Conservation (phyloP, 2,113 vertebrate species). For the Anseranas semipalmata region DNA sequence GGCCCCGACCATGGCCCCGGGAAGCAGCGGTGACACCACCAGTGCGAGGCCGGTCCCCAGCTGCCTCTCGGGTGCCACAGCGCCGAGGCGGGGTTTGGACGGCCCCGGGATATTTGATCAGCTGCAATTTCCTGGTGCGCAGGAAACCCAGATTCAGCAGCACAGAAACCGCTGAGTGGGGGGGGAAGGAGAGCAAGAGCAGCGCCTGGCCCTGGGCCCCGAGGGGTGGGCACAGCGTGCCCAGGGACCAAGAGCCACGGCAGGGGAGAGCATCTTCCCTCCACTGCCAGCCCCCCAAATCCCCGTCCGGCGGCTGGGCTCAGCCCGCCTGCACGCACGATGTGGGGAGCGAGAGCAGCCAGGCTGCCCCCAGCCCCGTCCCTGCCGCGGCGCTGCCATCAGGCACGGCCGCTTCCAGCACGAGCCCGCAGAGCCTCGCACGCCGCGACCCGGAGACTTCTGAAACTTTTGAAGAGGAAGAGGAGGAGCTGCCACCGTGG, state of each 20-base stretch:
- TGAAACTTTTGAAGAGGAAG: background rate
- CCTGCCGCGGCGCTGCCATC: too few relatives aligned
- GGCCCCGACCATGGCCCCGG: background rate
- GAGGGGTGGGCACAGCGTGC: background rate
- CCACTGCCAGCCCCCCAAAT: background rate
- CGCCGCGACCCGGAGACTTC: background rate
- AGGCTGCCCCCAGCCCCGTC: background rate
- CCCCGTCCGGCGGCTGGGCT: rapidly evolving
- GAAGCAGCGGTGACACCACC: background rate
- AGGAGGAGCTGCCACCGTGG: background rate
- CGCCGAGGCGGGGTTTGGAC: background rate
- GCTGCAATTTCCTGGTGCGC: rapidly evolving
- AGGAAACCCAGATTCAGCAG: background rate
- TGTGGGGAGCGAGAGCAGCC: background rate
- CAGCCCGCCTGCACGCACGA: rapidly evolving
- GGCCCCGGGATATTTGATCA: background rate
- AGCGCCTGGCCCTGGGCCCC: background rate
- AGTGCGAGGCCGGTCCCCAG: background rate
- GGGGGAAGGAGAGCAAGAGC: background rate
- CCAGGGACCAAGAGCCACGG: background rate
- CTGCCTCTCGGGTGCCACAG: background rate
- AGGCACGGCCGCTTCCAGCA: rapidly evolving
- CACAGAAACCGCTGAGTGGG: background rate
- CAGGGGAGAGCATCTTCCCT: background rate
- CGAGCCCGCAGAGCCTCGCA: background rate